Evolutionary conservation across 2,888 invertebrate genomes (phyloP).

Genomic region (Priapulus caudatus): DNA sequence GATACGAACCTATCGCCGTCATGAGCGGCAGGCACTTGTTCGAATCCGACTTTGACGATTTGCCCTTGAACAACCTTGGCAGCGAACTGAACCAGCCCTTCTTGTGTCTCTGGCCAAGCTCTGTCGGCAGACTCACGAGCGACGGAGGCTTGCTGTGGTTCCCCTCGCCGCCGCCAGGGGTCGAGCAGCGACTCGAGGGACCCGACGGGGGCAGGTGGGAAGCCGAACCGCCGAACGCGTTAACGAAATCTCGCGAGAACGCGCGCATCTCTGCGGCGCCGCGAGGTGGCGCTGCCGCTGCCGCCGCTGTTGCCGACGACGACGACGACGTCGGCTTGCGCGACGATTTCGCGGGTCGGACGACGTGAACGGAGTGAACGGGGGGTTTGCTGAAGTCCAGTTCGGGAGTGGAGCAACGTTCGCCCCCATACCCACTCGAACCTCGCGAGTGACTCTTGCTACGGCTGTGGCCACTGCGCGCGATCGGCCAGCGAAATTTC

Average conservation of each 20-base stretch:
- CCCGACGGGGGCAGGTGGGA: not conserved
- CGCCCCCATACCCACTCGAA: not conserved
- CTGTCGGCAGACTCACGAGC: not conserved
- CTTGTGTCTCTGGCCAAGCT: not conserved
- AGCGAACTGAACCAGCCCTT: constrained; percentile 1
- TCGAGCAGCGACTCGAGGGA: not conserved
- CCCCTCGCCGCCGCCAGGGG: not conserved
- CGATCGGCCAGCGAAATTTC: too few species aligned
- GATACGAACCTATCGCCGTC: not conserved
- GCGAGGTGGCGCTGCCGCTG: too few species aligned
- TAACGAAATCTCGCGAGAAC: too few species aligned
- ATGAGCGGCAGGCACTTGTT: not conserved
- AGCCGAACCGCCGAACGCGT: too few species aligned
- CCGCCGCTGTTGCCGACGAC: too few species aligned
- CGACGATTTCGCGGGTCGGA: not conserved
- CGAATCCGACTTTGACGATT: not conserved
- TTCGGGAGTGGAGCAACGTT: not conserved
- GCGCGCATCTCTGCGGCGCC: too few species aligned
- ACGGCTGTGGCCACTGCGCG: too few species aligned
- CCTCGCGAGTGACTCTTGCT: not conserved
- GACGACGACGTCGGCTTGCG: too few species aligned
- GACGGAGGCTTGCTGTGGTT: not conserved
- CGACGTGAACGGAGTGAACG: too few species aligned
- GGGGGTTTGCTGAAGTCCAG: not conserved
- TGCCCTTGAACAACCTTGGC: not conserved